These are phyloP conservation scores for Ceryle rudis DNA, from an alignment of 2,797 vertebrate species.

Conservation along the genomic window DNA sequence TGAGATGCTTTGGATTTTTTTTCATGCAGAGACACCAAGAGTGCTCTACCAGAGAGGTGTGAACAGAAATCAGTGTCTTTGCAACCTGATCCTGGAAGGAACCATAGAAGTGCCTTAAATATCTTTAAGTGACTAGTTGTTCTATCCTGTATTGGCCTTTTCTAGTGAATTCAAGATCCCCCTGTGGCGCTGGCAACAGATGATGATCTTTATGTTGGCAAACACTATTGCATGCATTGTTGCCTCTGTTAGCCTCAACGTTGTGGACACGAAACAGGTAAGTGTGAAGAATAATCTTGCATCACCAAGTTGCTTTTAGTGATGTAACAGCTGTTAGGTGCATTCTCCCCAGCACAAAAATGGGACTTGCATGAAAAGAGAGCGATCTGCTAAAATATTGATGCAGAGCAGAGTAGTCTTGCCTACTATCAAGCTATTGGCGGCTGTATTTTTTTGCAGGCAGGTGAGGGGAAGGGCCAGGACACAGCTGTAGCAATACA, in stretches of 20 bases:
- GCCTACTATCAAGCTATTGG: neutral
- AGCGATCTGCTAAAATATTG: neutral
- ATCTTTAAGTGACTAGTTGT: neutral
- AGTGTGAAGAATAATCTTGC: neutral
- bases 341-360: neutral
- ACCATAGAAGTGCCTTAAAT: neutral
- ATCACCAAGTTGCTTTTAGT: neutral
- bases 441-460: neutral
- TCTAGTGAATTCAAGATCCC: slow-evolving; percentile 85
- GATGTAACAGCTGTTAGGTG: neutral
- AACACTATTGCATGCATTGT: slow-evolving; percentile 83
- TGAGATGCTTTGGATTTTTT: slow-evolving; percentile 3
- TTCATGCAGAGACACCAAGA: neutral
- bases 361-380: neutral
- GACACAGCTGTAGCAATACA: neutral
- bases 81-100: neutral
- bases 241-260: slow-evolving; percentile 80
- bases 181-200: slow-evolving; percentile 84
- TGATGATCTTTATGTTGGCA: slow-evolving; percentile 88
- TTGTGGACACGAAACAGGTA: slow-evolving; percentile 84
- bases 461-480: neutral
- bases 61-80: neutral
- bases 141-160: neutral
- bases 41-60: neutral
- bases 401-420: fast-evolving